A percentile compares a stretch with the other conserved stretches of the same genome.
Conservation (phyloP, 2,888 invertebrate genomes). For the Pollenia labialis region DNA sequence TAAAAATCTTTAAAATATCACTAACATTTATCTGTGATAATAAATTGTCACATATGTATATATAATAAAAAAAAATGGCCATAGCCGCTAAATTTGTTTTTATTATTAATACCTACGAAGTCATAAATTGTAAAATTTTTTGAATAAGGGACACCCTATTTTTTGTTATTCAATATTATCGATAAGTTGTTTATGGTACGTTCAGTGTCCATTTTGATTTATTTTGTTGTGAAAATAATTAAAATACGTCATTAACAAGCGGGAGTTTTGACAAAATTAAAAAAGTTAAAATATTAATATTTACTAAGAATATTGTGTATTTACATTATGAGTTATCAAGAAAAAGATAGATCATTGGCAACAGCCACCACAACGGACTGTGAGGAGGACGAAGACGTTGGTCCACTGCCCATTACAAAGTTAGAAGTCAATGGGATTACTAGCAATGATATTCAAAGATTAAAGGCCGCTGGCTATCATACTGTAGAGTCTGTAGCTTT, state of each 20-base stretch:
- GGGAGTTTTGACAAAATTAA: conserved; percentile 37
- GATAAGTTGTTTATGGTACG: not conserved
- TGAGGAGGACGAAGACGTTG: conserved; percentile 86
- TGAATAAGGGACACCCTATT: not conserved
- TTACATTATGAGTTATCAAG: conserved; percentile 32
- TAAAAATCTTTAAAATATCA: too few species aligned
- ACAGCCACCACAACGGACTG: conserved; percentile 86
- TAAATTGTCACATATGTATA: too few species aligned
- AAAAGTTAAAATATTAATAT: conserved; percentile 8
- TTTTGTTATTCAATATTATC: not conserved
- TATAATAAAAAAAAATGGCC: too few species aligned
- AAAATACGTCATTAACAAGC: conserved; percentile 23
- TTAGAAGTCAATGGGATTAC: conserved; percentile 95
- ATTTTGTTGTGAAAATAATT: conserved; percentile 26
- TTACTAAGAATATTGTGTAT: not conserved
- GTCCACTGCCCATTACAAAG: conserved; percentile 89
- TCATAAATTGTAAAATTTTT: too few species aligned
- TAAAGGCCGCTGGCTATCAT: conserved; percentile 96
- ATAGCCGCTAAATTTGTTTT: too few species aligned
- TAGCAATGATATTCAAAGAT: conserved; percentile 94
- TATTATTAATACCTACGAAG: too few species aligned
- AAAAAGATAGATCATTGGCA: conserved; percentile 77
- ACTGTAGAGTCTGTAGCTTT: conserved; percentile 98
- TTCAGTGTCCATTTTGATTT: not conserved
- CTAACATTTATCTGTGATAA: too few species aligned